Evolutionary conservation across 2,113 vertebrate genomes (phyloP).

Genomic region (Caloenas nicobarica): DNA sequence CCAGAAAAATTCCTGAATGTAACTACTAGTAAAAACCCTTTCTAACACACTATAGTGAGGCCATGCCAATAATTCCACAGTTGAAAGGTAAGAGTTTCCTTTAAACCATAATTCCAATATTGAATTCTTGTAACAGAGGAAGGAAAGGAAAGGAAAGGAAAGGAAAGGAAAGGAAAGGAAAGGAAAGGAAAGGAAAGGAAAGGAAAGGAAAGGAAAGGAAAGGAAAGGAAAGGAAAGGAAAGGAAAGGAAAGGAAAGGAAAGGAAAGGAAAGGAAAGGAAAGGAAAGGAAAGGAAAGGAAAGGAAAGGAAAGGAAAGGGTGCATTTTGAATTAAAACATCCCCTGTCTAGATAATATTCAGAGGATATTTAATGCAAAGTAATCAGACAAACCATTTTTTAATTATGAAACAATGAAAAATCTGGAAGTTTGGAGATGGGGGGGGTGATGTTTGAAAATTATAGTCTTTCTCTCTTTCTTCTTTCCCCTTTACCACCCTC

Average conservation of each 20-base stretch:
- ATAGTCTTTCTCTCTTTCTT: neutral
- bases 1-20: neutral
- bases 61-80: neutral
- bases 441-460: neutral
- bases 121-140: neutral
- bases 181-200: no score
- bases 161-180: no score
- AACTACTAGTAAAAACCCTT: neutral
- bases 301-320: no score
- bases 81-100: neutral
- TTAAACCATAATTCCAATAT: neutral
- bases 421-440: neutral
- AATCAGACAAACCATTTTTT: neutral
- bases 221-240: no score
- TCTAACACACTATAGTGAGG: neutral
- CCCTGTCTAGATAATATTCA: neutral
- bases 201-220: no score
- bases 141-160: neutral
- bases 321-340: neutral
- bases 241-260: no score
- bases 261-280: no score
- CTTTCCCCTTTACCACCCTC: no score
- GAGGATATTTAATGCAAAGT: neutral
- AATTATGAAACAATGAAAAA: neutral
- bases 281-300: no score